These are phyloP conservation scores for Heteromurus nitidus DNA, from an alignment of 2,888 invertebrate genomes.

Conservation along the genomic window DNA sequence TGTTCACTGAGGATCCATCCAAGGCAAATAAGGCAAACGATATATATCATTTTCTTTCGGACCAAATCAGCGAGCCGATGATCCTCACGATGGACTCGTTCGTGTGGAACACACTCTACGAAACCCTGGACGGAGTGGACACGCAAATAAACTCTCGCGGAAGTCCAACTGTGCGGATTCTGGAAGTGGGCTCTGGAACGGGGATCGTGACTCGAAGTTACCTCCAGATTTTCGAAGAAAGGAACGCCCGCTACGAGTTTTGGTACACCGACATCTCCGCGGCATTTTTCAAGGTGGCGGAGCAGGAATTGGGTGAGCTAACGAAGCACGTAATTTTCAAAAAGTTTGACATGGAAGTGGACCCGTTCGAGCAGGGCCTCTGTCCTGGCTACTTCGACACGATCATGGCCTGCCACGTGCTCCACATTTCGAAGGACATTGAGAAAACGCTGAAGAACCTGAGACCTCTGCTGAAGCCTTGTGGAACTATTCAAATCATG, in stretches of 20 bases:
- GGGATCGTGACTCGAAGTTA: not conserved
- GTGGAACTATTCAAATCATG: constrained; percentile 23
- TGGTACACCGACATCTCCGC: constrained; percentile 30
- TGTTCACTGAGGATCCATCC: constrained; percentile 47
- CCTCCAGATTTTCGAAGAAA: not conserved
- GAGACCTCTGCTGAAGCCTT: constrained; percentile 1
- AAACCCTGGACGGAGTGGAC: too few species aligned
- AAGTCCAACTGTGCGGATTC: not conserved
- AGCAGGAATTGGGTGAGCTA: constrained; percentile 1
- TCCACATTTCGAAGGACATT: constrained; percentile 21
- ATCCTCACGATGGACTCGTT: too few species aligned
- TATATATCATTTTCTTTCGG: too few species aligned
- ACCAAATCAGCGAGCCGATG: too few species aligned
- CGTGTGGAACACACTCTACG: too few species aligned
- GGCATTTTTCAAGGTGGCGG: constrained; percentile 13
- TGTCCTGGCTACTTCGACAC: constrained; percentile 20
- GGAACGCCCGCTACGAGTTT: constrained; percentile 1
- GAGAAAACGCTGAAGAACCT: constrained; percentile 3
- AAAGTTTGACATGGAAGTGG: constrained; percentile 24
- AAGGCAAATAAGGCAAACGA: too few species aligned
- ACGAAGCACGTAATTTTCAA: constrained; percentile 4
- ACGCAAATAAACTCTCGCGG: too few species aligned
- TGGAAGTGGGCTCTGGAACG: constrained; percentile 34
- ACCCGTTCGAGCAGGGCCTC: constrained; percentile 38
- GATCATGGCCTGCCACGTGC: constrained; percentile 6